Base-by-base conservation (phyloP, 2,797 vertebrate genomes). In the Odontamblyopus lacepedii region DNA sequence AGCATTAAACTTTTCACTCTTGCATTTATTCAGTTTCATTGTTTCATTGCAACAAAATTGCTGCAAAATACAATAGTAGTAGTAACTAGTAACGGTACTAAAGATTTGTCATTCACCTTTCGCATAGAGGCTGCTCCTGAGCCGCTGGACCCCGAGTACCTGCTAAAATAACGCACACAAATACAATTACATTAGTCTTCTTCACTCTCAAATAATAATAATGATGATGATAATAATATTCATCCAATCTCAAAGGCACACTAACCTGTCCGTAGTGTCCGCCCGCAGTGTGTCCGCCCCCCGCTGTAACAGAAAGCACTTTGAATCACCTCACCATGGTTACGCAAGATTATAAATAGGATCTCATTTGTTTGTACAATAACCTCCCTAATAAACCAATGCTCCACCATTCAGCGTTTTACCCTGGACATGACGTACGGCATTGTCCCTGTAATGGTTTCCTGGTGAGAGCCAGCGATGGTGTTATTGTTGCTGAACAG, bases 51-150 rank as follows among this genome's bases (percentile, higher is more conserved):
- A 44, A 44, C 41, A 38, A 38, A 38, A 38, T 9, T 35, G 7
- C 35, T 35, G 6, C 32, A 35, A 35, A 35, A 35, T 35, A 35
- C 32, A 35, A 35, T 35, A 35, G 32, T 35, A 35, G 32, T 8
- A 35, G 35, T 35, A 9, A 9, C 35, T 56, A 23, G 23, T 23
- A 57, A 1, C 4, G 35, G 26, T 23, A 55, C 30, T 35, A n/a
- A 23, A 30, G 27, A 19, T 32, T 55, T 71, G 29, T 12, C 19
- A 23, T 75, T 63, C 84, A 92, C 92, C 91, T 93, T 93, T 79
- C 90, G 91, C 90, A 91, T 92, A 67, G 92, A 93, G 51, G 90
- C 89, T 0, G 83, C 92, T 80, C 90, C 90, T 73, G 91, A 90
- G 83, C 90, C 90, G 44, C 90, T 91, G 77, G 92, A 91, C 61